Percentiles rank a stretch among this genome's conserved stretches.
Conservation (phyloP, 2,113 vertebrate genomes). For the Erpornis zantholeuca region DNA sequence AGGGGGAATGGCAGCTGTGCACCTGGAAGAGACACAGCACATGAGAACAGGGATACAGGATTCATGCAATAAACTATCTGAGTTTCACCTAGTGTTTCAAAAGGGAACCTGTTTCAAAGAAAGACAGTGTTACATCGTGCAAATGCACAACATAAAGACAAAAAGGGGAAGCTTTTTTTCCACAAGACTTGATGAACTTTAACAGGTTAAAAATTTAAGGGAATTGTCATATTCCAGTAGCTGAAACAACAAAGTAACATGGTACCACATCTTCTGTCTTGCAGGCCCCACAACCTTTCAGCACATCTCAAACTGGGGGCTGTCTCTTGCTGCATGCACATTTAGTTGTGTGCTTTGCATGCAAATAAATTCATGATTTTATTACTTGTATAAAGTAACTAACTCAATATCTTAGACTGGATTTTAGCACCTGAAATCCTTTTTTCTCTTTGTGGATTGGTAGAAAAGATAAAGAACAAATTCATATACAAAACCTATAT, state of each 20-base stretch:
- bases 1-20: background rate
- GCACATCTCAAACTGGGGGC: background rate
- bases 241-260: background rate
- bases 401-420: background rate
- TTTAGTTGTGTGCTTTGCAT: background rate
- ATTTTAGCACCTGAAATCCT: background rate
- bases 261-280: background rate
- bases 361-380: background rate
- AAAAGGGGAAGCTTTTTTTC: background rate
- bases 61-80: fast-evolving
- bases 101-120: background rate
- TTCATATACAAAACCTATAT: background rate
- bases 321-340: background rate
- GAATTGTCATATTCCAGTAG: background rate
- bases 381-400: background rate
- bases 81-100: background rate
- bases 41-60: background rate
- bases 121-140: background rate
- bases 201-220: background rate
- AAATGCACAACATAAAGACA: background rate
- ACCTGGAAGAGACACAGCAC: background rate
- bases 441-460: background rate
- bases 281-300: background rate
- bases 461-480: background rate
- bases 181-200: background rate